phyloP scores from a whole-genome alignment of 2,113 vertebrate species.

The Xiphias gladius region DNA sequence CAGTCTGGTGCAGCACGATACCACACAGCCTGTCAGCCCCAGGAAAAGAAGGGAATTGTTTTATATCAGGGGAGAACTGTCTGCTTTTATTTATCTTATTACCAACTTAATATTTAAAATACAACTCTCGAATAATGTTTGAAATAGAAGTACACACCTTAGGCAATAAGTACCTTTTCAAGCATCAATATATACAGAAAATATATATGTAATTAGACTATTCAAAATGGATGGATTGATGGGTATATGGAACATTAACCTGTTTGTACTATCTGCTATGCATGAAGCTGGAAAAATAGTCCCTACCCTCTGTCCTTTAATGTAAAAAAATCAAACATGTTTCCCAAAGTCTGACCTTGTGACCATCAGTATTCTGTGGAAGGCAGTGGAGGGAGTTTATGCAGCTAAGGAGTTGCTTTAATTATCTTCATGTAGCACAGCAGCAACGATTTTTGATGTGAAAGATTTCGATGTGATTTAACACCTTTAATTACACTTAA shows the following conservation, averaged over 20 bases:
- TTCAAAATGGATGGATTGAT: neutral
- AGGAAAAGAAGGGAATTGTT: slow-evolving; percentile 28
- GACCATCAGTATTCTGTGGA: neutral
- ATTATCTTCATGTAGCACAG: neutral
- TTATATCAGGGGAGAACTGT: slow-evolving; percentile 32
- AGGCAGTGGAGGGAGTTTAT: neutral
- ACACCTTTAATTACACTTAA: slow-evolving; percentile 1
- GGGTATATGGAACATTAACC: neutral
- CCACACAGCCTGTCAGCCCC: slow-evolving; percentile 55
- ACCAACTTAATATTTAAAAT: slow-evolving; percentile 16
- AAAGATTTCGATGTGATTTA: neutral
- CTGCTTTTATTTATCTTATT: slow-evolving; percentile 20
- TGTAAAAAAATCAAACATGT: neutral
- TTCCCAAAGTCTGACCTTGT: slow-evolving; percentile 14
- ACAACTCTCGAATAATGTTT: neutral
- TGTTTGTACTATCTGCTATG: neutral
- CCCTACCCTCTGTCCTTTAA: neutral
- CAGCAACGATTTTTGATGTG: neutral
- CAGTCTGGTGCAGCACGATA: slow-evolving; percentile 64
- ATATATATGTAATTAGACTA: neutral
- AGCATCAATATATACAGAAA: neutral
- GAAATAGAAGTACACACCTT: neutral
- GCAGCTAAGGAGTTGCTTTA: neutral
- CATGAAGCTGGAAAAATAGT: neutral
- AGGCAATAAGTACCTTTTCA: too few relatives aligned